These are phyloP conservation scores for Papilio helenus DNA, from an alignment of 1,140 invertebrate species.

Conservation along the genomic window DNA sequence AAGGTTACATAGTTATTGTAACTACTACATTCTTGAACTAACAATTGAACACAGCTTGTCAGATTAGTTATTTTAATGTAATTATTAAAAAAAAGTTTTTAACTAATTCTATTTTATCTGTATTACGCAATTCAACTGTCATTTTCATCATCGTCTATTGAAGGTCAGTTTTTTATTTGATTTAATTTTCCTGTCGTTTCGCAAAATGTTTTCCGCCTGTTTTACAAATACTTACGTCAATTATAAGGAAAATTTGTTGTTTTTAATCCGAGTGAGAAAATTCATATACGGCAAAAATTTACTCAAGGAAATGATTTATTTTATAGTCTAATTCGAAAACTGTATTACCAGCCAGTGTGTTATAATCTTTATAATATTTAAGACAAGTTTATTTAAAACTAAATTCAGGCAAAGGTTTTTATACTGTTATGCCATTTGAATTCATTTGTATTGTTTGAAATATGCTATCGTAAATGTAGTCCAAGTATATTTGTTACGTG, in stretches of 20 bases:
- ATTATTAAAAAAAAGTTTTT: not conserved
- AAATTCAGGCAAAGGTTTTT: not conserved
- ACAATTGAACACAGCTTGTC: not conserved
- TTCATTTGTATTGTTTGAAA: slow-evolving; percentile 1
- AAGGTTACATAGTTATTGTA: too few relatives aligned
- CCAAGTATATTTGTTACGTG: not conserved
- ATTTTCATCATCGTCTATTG: slow-evolving; percentile 28
- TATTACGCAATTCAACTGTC: slow-evolving; percentile 20
- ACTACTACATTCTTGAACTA: too few relatives aligned
- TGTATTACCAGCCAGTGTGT: not conserved
- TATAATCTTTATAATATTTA: not conserved
- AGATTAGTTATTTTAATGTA: not conserved
- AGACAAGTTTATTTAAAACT: not conserved
- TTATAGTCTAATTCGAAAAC: not conserved
- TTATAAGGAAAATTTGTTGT: not conserved
- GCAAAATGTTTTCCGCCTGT: slow-evolving; percentile 27
- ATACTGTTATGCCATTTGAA: not conserved
- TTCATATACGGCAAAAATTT: not conserved
- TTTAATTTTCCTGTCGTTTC: slow-evolving; percentile 31
- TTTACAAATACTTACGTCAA: slow-evolving; percentile 19
- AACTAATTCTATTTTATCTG: not conserved
- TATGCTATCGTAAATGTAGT: not conserved
- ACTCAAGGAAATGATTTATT: not conserved
- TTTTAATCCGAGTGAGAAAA: not conserved
- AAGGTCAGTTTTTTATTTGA: slow-evolving; percentile 15